A percentile compares a stretch with the other conserved stretches of the same genome.
Evolutionary conservation across 2,113 vertebrate genomes (phyloP).

Genomic region (Apeltes quadracus): DNA sequence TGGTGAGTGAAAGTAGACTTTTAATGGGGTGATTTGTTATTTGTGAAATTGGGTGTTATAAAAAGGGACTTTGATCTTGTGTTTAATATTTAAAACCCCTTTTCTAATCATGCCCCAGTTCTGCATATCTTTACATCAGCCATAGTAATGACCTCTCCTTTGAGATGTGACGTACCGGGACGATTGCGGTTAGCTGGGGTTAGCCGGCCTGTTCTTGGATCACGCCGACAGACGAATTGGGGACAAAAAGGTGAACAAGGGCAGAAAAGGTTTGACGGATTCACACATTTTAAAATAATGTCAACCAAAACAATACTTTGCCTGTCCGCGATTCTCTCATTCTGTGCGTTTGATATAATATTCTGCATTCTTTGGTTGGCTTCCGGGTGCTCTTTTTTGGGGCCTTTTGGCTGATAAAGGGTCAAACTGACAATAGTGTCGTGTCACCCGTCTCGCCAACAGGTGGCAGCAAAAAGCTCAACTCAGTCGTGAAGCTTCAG

Average conservation of each 20-base stretch:
- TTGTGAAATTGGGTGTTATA: neutral
- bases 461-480: conserved; percentile 79
- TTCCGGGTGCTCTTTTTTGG: too few species aligned
- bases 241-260: neutral
- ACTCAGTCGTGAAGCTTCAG: conserved; percentile 12
- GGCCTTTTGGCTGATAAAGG: neutral
- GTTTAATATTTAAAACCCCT: neutral
- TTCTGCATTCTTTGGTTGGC: neutral
- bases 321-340: neutral
- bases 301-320: neutral
- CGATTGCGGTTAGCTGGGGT: neutral
- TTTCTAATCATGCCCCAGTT: neutral
- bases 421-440: conserved; percentile 5
- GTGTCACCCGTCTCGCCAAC: conserved; percentile 44
- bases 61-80: neutral
- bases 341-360: neutral
- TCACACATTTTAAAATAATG: neutral
- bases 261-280: neutral
- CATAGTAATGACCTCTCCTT: neutral
- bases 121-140: neutral
- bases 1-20: neutral
- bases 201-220: neutral
- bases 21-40: neutral
- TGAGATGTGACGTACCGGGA: neutral
- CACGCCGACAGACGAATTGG: neutral